Conservation (phyloP, 2,888 invertebrate species). For the Synanthedon tipuliformis region DNA sequence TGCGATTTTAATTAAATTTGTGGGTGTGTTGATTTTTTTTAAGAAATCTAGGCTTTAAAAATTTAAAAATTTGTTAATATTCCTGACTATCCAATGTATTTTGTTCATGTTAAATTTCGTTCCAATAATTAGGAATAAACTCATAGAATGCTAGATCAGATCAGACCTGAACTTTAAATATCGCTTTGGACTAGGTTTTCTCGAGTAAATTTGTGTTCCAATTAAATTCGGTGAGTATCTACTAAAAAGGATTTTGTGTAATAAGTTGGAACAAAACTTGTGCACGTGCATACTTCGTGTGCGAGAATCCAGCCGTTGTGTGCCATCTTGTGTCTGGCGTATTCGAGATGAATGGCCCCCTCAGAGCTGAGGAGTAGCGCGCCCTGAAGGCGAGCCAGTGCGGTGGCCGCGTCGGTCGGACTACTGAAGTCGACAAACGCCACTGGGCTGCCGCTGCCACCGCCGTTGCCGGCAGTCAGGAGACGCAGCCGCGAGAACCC, state of each 20-base stretch:
- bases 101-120: background rate
- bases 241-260: background rate
- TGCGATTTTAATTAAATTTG: no score
- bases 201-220: background rate
- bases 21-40: no score
- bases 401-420: slow-evolving; percentile 90
- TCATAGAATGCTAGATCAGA: background rate
- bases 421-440: slow-evolving; percentile 98
- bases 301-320: slow-evolving; percentile 71
- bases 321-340: slow-evolving; percentile 99
- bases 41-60: no score
- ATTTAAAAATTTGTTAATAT: no score
- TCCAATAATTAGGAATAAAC: background rate
- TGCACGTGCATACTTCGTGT: slow-evolving; percentile 68
- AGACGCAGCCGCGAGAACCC: slow-evolving; percentile 98
- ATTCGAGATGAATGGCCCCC: slow-evolving; percentile 98
- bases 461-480: slow-evolving; percentile 80
- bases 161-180: background rate
- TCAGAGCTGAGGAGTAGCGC: slow-evolving; percentile 95
- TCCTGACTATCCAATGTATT: no score
- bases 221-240: background rate
- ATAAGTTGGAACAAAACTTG: slow-evolving; percentile 12
- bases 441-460: slow-evolving; percentile 80
- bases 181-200: background rate
- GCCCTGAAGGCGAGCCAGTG: slow-evolving; percentile 94